Percentiles rank a stretch among this genome's conserved stretches.
phyloP scores from a whole-genome alignment of 2,113 vertebrate genomes.

The Clinocottus analis region DNA sequence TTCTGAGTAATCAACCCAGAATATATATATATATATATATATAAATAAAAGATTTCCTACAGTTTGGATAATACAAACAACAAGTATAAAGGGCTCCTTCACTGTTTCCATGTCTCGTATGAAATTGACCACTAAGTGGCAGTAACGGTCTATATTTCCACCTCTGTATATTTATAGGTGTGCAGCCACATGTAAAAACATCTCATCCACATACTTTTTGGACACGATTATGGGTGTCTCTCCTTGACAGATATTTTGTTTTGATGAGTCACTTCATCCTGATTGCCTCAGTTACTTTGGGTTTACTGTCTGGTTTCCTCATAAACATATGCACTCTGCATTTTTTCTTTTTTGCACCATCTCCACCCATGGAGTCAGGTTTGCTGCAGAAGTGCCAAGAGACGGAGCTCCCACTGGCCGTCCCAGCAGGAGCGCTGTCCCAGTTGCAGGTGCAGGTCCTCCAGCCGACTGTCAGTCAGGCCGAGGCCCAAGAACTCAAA shows the following conservation, averaged over 20 bases:
- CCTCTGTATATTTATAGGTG: conserved; percentile 28
- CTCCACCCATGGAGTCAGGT: conserved; percentile 82
- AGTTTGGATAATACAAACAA: no score
- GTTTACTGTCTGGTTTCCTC: conserved; percentile 68
- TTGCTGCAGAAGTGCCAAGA: conserved; percentile 75
- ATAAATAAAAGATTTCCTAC: neutral
- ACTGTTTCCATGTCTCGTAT: conserved; percentile 11
- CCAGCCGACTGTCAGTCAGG: conserved; percentile 83
- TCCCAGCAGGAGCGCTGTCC: conserved; percentile 77
- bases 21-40: no score
- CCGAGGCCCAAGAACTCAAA: conserved; percentile 89
- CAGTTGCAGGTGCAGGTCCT: conserved; percentile 84
- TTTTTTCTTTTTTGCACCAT: conserved; percentile 46
- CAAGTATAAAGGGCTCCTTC: neutral
- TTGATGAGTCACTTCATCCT: conserved; percentile 72
- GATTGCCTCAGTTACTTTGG: conserved; percentile 63
- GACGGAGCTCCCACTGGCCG: conserved; percentile 74
- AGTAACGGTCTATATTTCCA: conserved; percentile 55
- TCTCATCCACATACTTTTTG: conserved; percentile 45
- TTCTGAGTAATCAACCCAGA: no score
- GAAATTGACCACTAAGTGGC: conserved; percentile 71
- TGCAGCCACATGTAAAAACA: conserved; percentile 63
- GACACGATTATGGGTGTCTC: conserved; percentile 53
- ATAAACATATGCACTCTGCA: conserved; percentile 65
- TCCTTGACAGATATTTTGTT: conserved; percentile 60